These are phyloP conservation scores for Arion vulgaris DNA, from an alignment of 1,140 invertebrate genomes.

Conservation along the genomic window DNA sequence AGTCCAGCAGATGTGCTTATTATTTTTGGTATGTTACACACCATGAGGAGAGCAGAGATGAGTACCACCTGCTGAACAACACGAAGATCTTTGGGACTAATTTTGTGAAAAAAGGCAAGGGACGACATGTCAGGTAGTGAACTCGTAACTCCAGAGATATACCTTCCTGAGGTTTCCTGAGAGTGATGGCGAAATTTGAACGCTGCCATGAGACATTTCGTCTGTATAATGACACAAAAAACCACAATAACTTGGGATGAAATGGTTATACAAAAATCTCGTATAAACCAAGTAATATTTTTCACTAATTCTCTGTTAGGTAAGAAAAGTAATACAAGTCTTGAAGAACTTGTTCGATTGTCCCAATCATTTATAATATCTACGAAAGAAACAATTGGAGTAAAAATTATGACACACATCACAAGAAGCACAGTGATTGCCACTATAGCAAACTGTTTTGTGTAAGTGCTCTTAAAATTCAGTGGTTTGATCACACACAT, in stretches of 20 bases:
- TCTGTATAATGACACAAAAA: background rate
- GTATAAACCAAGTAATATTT: background rate
- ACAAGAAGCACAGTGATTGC: background rate
- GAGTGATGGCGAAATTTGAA: background rate
- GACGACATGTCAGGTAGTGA: background rate
- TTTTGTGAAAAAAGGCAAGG: background rate
- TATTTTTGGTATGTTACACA: conserved; percentile 5
- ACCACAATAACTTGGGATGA: background rate
- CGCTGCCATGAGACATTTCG: background rate
- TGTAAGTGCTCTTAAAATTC: background rate
- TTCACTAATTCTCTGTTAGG: background rate
- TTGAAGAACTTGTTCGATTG: background rate
- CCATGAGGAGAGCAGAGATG: background rate
- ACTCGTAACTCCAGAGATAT: background rate
- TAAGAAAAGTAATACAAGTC: background rate
- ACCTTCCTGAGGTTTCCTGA: background rate
- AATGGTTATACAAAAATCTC: background rate
- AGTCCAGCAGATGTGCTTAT: background rate
- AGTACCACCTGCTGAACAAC: background rate
- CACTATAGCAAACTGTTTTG: background rate
- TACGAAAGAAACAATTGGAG: background rate
- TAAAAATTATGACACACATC: background rate
- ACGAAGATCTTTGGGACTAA: background rate
- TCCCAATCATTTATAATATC: background rate
- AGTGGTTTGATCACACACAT: background rate